Conservation (phyloP, 2,113 vertebrate species). For the Lucifuga dentata region DNA sequence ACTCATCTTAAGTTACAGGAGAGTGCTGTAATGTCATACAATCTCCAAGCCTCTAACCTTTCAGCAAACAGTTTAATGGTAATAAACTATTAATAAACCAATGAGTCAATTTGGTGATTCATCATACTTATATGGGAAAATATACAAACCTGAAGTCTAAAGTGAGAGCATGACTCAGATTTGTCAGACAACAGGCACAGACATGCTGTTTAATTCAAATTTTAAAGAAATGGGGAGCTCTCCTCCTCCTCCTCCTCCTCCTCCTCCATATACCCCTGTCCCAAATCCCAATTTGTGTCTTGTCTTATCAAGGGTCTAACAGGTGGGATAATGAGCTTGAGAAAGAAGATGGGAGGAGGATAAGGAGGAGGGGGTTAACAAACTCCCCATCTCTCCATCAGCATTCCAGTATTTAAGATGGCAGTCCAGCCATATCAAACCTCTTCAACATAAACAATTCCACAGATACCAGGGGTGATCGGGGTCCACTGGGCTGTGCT, state of each 20-base stretch:
- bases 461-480: constrained; percentile 56
- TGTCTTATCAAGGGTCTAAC: constrained; percentile 56
- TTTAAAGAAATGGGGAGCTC: constrained; percentile 17
- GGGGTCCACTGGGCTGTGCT: constrained; percentile 22
- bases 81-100: constrained; percentile 70
- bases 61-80: constrained; percentile 56
- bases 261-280: constrained; percentile 2
- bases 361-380: constrained; percentile 10
- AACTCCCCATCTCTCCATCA: constrained; percentile 64
- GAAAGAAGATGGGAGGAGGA: constrained; percentile 11
- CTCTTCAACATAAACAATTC: constrained; percentile 75
- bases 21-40: constrained; percentile 63
- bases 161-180: constrained; percentile 63
- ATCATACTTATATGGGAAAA: constrained; percentile 50
- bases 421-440: constrained; percentile 65
- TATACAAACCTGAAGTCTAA: constrained; percentile 49
- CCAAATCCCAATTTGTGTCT: constrained; percentile 29
- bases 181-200: constrained; percentile 37
- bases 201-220: constrained; percentile 27
- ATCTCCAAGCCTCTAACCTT: constrained; percentile 55
- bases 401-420: constrained; percentile 73
- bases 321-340: constrained; percentile 63
- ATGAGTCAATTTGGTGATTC: constrained; percentile 65
- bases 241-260: constrained; percentile 4
- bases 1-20: constrained; percentile 66